Conservation (phyloP, 2,797 vertebrate species). For the Gastrophryne carolinensis region DNA sequence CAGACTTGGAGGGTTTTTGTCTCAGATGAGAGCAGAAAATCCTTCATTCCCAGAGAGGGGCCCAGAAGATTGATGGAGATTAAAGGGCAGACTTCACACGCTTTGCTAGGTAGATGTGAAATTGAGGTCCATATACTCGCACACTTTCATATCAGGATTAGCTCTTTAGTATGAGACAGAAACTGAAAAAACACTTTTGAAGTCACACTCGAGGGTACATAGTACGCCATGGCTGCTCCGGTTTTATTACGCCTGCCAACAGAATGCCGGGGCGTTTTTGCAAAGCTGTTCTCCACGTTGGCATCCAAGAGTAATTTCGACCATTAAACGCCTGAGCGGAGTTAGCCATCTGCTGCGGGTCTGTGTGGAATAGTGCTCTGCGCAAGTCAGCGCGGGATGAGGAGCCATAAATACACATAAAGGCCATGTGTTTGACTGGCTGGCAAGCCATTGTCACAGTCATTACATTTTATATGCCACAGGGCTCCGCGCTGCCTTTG, state of each 20-base stretch:
- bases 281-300: slow-evolving; percentile 28
- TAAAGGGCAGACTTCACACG: slow-evolving; percentile 13
- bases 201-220: slow-evolving; percentile 7
- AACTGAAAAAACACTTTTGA: slow-evolving; percentile 16
- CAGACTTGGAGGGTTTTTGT: not conserved
- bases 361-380: slow-evolving; percentile 60
- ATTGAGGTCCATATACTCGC: slow-evolving; percentile 1
- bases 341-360: slow-evolving; percentile 66
- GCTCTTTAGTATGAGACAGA: slow-evolving; percentile 8
- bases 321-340: slow-evolving; percentile 63
- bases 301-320: slow-evolving; percentile 55
- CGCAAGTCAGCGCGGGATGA: slow-evolving; percentile 62
- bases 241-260: slow-evolving; percentile 36
- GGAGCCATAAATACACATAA: slow-evolving; percentile 43
- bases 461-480: slow-evolving; percentile 68
- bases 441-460: slow-evolving; percentile 61
- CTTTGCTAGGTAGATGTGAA: slow-evolving; percentile 13
- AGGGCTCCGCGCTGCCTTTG: slow-evolving; percentile 60
- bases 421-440: slow-evolving; percentile 59
- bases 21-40: not conserved
- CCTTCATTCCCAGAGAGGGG: not conserved
- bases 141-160: not conserved
- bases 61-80: not conserved
- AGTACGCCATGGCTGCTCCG: not conserved
- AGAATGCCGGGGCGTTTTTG: slow-evolving; percentile 33